Percentiles rank a stretch among this genome's conserved stretches.
Conservation (phyloP, 1,140 invertebrate genomes). For the Eurytemora carolleeae region DNA sequence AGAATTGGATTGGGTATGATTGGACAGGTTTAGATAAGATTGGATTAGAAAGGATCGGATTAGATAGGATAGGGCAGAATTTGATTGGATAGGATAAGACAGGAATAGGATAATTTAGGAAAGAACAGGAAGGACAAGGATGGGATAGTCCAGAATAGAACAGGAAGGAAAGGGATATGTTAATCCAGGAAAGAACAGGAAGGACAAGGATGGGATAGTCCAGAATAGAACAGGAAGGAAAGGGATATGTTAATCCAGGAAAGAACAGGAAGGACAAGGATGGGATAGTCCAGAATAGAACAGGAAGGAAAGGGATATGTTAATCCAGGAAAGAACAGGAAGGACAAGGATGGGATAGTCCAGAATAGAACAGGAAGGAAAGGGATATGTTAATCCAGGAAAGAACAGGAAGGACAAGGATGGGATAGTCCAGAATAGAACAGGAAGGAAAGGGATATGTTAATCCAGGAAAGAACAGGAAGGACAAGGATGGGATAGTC, state of each 20-base stretch:
- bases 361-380: not conserved
- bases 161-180: not conserved
- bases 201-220: not conserved
- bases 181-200: not conserved
- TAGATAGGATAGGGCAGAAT: not conserved
- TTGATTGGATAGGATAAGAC: not conserved
- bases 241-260: not conserved
- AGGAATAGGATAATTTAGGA: not conserved
- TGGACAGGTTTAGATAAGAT: not conserved
- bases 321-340: not conserved
- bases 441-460: not conserved
- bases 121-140: not conserved
- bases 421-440: not conserved
- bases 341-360: not conserved
- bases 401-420: not conserved
- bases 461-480: not conserved
- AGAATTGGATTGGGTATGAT: not conserved
- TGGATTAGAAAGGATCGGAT: not conserved
- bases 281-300: not conserved
- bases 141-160: not conserved
- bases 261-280: not conserved
- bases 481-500: not conserved
- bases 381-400: not conserved
- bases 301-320: not conserved
- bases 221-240: not conserved